These are phyloP conservation scores for Elgaria multicarinata DNA, from an alignment of 2,113 vertebrate genomes.

Conservation along the genomic window DNA sequence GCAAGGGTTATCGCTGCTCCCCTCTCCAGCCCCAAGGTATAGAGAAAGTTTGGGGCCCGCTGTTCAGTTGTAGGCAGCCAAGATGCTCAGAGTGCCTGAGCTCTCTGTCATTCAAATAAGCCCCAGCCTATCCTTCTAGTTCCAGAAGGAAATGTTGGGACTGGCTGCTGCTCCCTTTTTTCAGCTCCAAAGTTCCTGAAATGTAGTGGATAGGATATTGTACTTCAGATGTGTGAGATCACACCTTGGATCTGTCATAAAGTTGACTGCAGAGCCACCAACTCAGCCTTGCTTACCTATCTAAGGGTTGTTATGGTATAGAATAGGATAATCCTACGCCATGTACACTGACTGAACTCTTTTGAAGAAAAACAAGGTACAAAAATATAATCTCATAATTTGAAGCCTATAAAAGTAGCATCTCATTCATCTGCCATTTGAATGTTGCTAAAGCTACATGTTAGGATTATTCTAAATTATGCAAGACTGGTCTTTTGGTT, in stretches of 20 bases:
- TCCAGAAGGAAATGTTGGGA: too few relatives aligned
- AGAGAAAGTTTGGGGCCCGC: not conserved
- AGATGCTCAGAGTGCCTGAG: too few relatives aligned
- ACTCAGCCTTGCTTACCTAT: not conserved
- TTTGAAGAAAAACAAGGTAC: not conserved
- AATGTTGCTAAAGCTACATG: constrained; percentile 18
- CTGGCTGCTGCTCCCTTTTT: not conserved
- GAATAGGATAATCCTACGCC: not conserved
- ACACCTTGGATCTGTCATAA: not conserved
- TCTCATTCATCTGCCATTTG: constrained; percentile 3
- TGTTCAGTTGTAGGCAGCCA: too few relatives aligned
- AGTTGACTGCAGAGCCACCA: not conserved
- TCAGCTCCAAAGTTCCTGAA: not conserved
- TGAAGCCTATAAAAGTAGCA: constrained; percentile 8
- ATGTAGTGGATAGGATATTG: not conserved
- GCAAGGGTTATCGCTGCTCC: not conserved
- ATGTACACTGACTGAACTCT: not conserved
- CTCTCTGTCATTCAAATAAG: too few relatives aligned
- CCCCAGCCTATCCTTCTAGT: not conserved
- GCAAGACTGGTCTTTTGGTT: constrained; percentile 60
- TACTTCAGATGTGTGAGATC: too few relatives aligned
- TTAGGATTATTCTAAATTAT: constrained; percentile 9
- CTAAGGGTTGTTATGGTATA: not conserved
- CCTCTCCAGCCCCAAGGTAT: not conserved
- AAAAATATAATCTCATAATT: not conserved